Conservation (phyloP, 1,140 invertebrate species). For the Drosophila persimilis region DNA sequence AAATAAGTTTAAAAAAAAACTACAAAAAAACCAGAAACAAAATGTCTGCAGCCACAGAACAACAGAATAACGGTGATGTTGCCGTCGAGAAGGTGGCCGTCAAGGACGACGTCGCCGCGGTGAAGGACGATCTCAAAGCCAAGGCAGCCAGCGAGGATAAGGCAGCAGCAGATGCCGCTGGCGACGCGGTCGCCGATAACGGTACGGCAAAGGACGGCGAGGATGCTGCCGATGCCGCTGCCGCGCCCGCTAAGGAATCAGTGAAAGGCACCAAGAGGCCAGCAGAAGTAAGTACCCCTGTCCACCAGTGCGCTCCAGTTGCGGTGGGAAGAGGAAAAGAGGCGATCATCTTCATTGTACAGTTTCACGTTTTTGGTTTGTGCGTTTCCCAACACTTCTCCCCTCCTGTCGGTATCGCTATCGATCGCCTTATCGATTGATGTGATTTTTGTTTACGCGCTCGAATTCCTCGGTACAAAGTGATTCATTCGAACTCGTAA, state of each 20-base stretch:
- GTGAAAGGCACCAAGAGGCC: constrained; percentile 82
- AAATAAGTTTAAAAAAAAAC: constrained; percentile 44
- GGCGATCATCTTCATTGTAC: no score
- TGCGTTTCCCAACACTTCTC: neutral
- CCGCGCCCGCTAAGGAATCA: constrained; percentile 73
- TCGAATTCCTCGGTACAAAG: constrained; percentile 17
- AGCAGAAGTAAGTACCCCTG: constrained; percentile 72
- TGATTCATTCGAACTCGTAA: constrained; percentile 57
- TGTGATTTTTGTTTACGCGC: constrained; percentile 61
- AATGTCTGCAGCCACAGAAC: constrained; percentile 83
- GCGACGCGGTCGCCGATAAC: constrained; percentile 74
- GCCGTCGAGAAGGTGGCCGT: constrained; percentile 80
- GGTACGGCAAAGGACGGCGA: constrained; percentile 76
- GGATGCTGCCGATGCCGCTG: constrained; percentile 59
- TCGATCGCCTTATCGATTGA: constrained; percentile 34
- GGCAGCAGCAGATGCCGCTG: constrained; percentile 66
- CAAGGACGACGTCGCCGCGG: constrained; percentile 61
- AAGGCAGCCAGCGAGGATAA: constrained; percentile 75
- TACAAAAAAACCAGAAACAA: constrained; percentile 47
- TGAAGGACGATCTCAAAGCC: constrained; percentile 81
- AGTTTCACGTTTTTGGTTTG: constrained; percentile 27
- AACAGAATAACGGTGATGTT: constrained; percentile 82
- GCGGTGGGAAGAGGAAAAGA: no score
- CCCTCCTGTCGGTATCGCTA: constrained; percentile 1
- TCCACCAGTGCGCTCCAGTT: neutral